A percentile compares a stretch with the other conserved stretches of the same genome.
phyloP scores from a whole-genome alignment of 2,888 invertebrate genomes.

The Lottia gigantea region DNA sequence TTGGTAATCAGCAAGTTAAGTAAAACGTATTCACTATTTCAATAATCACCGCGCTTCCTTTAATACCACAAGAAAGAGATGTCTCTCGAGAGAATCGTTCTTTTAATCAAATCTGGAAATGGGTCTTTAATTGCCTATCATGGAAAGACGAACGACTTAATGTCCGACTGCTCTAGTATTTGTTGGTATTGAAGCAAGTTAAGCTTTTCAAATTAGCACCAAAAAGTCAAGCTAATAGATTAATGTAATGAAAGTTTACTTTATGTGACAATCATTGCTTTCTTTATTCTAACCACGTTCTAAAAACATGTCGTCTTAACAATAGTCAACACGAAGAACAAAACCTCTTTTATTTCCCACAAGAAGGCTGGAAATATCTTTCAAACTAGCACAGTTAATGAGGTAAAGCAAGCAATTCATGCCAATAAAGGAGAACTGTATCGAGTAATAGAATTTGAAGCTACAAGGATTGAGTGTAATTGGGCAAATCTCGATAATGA shows the following conservation, averaged over 20 bases:
- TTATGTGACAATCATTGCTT: conserved; percentile 4
- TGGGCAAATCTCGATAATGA: background rate
- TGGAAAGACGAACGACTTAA: background rate
- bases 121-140: conserved; percentile 11
- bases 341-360: background rate
- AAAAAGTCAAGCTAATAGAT: conserved; percentile 8
- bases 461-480: conserved; percentile 1
- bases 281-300: conserved; percentile 6
- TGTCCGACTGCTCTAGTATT: background rate
- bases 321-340: background rate
- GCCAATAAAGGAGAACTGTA: conserved; percentile 9
- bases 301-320: background rate
- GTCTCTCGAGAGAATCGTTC: background rate
- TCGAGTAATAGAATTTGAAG: background rate
- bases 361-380: background rate
- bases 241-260: background rate
- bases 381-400: background rate
- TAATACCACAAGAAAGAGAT: background rate
- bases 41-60: background rate
- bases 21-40: too few species aligned
- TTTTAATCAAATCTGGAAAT: conserved; percentile 11
- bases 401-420: background rate
- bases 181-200: background rate
- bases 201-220: conserved; percentile 2
- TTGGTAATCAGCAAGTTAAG: too few species aligned